Evolutionary conservation across 2,888 invertebrate genomes (phyloP), one percentile per base, ranked within the genome.

Genomic region (Ennomos quercinarius): DNA sequence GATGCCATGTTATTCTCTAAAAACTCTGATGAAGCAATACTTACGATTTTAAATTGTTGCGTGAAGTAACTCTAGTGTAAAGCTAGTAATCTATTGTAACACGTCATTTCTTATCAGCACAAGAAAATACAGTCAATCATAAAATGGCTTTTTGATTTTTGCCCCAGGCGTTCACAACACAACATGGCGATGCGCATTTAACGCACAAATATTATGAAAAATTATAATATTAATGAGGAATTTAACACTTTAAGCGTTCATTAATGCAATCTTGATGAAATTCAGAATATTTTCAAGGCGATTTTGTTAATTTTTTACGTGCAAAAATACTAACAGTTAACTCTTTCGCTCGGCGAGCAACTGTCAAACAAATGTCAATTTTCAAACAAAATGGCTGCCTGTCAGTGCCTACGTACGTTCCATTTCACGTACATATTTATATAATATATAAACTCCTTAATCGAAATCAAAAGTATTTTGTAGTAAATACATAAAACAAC

Each of bases 141-240:
- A 77, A 77, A 76, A 79, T 79, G 78, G 74, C 80, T n/a, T n/a
- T n/a, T n/a, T 79, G 78, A 74, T 73, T 58, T 63, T 63, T 55
- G 67, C 72, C 71, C 58, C 41, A 53, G 49, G 73, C 64, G 66
- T 68, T 39, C 63, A 66, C 67, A 68, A 63, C 56, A 63, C 61
- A 57, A 34, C 66, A 67, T 65, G 45, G 58, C 52, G 57, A 51
- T 41, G 10, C 37, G 9, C 27, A 12, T 45, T 53, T 45, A 51
- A 39, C 41, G 13, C 38, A 51, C 11, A 49, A 41, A 12, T 40
- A 52, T 50, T 10, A 35, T 8, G 27, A 27, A 41, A 13, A 40
- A 54, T 40, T 13, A 55, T 47, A 54, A 35, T 10, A 39, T 13
- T n/a, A 11, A 27, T n/a, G 48, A 9, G 8, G 13, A 34, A 39